These are phyloP conservation scores for Alentia gelatinosa DNA, from an alignment of 2,888 invertebrate genomes.

Conservation along the genomic window DNA sequence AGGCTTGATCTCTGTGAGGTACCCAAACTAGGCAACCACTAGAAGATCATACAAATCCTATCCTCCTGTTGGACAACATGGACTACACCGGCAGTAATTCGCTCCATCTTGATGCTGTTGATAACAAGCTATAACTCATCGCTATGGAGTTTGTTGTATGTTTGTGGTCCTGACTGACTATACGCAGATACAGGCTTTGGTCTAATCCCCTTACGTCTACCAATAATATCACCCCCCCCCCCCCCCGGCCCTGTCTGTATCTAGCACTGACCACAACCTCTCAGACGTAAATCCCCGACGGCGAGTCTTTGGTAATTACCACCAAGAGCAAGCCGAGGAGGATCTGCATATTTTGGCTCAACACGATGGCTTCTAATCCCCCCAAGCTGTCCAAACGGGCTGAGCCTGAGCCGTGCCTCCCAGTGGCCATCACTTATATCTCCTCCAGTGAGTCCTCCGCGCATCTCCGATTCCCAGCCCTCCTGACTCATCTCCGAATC, in stretches of 20 bases:
- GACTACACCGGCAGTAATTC: no score
- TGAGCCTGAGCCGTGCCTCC: not conserved
- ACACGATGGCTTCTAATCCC: not conserved
- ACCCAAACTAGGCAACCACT: no score
- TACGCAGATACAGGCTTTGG: no score
- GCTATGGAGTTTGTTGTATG: no score
- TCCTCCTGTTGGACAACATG: no score
- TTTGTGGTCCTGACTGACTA: no score
- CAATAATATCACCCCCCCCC: not conserved
- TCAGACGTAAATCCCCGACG: not conserved
- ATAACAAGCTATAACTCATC: no score
- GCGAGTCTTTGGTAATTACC: not conserved
- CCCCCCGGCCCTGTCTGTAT: no score
- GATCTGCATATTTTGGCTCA: slow-evolving; percentile 39
- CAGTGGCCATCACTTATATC: not conserved
- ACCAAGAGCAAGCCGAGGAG: not conserved
- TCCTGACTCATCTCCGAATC: slow-evolving; percentile 15
- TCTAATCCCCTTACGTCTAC: not conserved
- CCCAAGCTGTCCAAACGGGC: slow-evolving; percentile 20
- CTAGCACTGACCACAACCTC: not conserved
- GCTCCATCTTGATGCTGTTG: no score
- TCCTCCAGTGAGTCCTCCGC: not conserved
- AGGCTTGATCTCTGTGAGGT: no score
- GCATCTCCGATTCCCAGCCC: not conserved
- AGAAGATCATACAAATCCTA: no score